Evolutionary conservation across 1,140 invertebrate genomes (phyloP).

Genomic region (Rhopalosiphum padi): DNA sequence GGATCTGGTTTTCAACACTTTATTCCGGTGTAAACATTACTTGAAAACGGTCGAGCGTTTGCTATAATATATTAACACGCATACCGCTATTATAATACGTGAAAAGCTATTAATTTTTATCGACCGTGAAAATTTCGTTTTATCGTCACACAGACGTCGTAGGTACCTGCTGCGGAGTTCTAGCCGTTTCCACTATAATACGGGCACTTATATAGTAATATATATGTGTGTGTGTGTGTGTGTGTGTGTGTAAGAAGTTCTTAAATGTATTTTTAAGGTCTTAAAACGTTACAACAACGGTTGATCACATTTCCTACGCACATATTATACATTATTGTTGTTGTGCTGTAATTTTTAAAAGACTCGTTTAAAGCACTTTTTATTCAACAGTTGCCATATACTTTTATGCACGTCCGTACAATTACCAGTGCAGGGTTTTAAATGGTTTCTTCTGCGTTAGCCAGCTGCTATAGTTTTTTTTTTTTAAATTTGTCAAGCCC

Average conservation of each 20-base stretch:
- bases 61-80: background rate
- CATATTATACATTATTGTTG: background rate
- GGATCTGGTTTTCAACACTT: conserved; percentile 12
- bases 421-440: background rate
- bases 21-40: background rate
- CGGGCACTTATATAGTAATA: too few species aligned
- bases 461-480: conserved; percentile 14
- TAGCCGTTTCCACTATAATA: background rate
- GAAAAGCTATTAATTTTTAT: conserved; percentile 4
- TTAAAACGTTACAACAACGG: background rate
- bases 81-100: background rate
- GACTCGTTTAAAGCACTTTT: background rate
- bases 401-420: background rate
- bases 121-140: conserved; percentile 13
- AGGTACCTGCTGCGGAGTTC: background rate
- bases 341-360: background rate
- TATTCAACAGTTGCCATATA: background rate
- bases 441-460: background rate
- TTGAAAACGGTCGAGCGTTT: background rate
- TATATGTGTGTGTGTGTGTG: too few species aligned
- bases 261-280: conserved; percentile 12
- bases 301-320: background rate
- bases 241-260: background rate
- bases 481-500: background rate
- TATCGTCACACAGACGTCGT: background rate